Conservation (phyloP, 2,797 vertebrate genomes). For the Taeniopygia guttata region DNA sequence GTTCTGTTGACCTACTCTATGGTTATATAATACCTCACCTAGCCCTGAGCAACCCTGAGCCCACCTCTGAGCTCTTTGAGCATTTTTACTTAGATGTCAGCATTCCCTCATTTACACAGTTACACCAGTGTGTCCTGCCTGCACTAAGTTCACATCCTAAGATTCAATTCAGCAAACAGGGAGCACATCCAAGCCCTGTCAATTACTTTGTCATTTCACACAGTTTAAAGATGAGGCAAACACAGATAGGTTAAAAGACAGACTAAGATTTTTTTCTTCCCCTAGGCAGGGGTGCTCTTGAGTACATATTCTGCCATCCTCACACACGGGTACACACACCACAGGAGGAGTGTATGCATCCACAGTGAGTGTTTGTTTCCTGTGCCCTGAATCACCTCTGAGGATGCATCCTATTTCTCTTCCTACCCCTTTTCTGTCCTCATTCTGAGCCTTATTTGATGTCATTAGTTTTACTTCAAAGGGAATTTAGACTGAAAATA, state of each 20-base stretch:
- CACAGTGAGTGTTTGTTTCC: neutral
- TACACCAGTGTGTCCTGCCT: neutral
- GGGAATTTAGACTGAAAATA: slow-evolving; percentile 2
- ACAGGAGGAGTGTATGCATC: neutral
- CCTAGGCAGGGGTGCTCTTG: neutral
- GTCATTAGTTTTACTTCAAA: neutral
- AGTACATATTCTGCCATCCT: neutral
- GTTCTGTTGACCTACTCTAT: neutral
- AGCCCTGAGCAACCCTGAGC: neutral
- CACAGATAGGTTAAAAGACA: neutral
- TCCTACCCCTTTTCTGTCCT: neutral
- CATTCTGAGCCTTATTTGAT: neutral
- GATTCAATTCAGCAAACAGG: neutral
- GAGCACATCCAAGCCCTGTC: neutral
- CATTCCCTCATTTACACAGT: neutral
- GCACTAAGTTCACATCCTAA: neutral
- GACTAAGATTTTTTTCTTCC: neutral
- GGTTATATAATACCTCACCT: neutral
- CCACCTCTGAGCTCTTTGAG: neutral
- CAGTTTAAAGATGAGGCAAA: neutral
- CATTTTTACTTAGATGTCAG: neutral
- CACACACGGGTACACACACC: rapidly evolving
- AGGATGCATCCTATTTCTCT: neutral
- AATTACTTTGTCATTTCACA: neutral
- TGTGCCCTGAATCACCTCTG: neutral